Evolutionary conservation across 2,797 vertebrate species (phyloP).

Genomic region (Melanotaenia parkinsoni): DNA sequence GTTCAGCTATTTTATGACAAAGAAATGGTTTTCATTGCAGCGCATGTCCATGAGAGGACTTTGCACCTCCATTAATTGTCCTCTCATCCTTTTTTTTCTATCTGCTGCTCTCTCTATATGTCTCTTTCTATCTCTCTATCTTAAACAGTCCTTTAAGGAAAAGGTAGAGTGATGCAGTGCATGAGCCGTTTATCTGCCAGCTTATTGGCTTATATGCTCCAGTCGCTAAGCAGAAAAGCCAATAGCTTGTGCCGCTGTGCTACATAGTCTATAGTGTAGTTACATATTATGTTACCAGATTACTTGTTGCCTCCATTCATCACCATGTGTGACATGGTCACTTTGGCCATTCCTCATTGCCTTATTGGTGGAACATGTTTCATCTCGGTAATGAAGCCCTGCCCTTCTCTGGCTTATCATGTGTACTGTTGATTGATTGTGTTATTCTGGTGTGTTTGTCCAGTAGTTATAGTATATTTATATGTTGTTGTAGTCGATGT

Average conservation of each 20-base stretch:
- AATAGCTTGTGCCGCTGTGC: slow-evolving; percentile 73
- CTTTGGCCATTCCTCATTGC: slow-evolving; percentile 55
- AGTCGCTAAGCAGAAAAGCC: slow-evolving; percentile 63
- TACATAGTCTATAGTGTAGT: slow-evolving; percentile 57
- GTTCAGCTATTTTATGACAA: slow-evolving; percentile 57
- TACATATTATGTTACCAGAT: slow-evolving; percentile 54
- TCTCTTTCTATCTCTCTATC: slow-evolving; percentile 75
- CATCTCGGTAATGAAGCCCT: slow-evolving; percentile 51
- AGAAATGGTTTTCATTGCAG: slow-evolving; percentile 62
- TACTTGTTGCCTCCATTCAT: slow-evolving; percentile 66
- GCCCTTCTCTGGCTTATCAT: slow-evolving; percentile 44
- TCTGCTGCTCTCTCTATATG: slow-evolving; percentile 70
- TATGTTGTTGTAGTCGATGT: slow-evolving; percentile 36
- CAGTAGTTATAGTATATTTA: slow-evolving; percentile 38
- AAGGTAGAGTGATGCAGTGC: slow-evolving; percentile 93
- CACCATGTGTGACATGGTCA: slow-evolving; percentile 45
- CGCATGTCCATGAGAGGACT: slow-evolving; percentile 48
- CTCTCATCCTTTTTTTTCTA: slow-evolving; percentile 79
- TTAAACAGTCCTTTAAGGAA: slow-evolving; percentile 95
- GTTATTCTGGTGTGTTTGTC: slow-evolving; percentile 42
- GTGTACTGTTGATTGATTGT: slow-evolving; percentile 60
- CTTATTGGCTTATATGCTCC: slow-evolving; percentile 69
- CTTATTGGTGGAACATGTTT: slow-evolving; percentile 36
- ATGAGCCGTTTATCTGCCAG: slow-evolving; percentile 74
- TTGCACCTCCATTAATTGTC: slow-evolving; percentile 61